phyloP scores from a whole-genome alignment of 2,888 invertebrate genomes.

The Dolomedes plantarius region DNA sequence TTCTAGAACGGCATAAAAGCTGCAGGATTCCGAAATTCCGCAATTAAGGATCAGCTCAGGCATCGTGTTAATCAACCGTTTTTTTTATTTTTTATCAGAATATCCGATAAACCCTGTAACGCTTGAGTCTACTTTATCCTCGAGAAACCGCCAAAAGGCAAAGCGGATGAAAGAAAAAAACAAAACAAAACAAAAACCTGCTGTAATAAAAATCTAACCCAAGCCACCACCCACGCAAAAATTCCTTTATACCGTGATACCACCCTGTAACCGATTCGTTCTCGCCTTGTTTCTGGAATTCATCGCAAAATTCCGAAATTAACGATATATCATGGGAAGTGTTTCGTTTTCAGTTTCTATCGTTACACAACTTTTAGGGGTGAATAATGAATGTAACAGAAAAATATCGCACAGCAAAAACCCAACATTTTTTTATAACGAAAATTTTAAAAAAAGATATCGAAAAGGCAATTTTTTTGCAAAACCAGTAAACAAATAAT shows the following conservation, averaged over 20 bases:
- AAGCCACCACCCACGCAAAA: conserved; percentile 9
- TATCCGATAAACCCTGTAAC: not conserved
- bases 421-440: too few relatives aligned
- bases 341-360: not conserved
- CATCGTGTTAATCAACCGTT: too few relatives aligned
- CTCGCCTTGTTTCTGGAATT: not conserved
- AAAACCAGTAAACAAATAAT: too few relatives aligned
- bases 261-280: not conserved
- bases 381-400: too few relatives aligned
- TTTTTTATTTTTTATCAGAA: not conserved
- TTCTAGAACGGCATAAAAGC: too few relatives aligned
- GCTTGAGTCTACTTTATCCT: not conserved
- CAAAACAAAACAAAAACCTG: not conserved
- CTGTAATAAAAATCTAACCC: not conserved
- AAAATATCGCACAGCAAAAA: too few relatives aligned
- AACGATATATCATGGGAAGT: not conserved
- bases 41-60: not conserved
- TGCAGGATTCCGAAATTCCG: not conserved
- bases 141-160: conserved; percentile 26
- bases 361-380: too few relatives aligned
- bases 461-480: too few relatives aligned
- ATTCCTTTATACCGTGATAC: not conserved
- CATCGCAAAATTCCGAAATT: not conserved
- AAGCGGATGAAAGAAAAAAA: not conserved
- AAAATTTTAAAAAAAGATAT: too few relatives aligned